Evolutionary conservation across 2,888 invertebrate genomes (phyloP).

Genomic region (Brachyopa scutellaris): DNA sequence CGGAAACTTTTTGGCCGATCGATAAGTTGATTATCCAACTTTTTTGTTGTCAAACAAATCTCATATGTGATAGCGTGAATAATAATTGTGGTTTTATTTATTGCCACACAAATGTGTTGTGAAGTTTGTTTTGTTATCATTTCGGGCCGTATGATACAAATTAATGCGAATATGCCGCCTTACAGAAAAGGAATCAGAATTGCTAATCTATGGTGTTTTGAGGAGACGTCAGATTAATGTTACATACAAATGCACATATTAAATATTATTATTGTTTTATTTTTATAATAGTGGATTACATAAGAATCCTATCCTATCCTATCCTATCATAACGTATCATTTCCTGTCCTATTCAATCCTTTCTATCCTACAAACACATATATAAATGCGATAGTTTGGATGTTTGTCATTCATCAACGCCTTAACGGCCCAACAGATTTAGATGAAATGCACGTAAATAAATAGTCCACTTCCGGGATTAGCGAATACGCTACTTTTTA

Average conservation of each 20-base stretch:
- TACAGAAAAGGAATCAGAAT: constrained; percentile 5
- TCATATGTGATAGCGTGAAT: constrained; percentile 42
- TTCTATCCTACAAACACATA: no score
- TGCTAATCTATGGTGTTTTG: constrained; percentile 3
- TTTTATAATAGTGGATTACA: no score
- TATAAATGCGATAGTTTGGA: no score
- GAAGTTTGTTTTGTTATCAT: constrained; percentile 48
- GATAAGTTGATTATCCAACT: constrained; percentile 64
- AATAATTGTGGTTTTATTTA: constrained; percentile 53
- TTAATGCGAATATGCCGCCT: constrained; percentile 8
- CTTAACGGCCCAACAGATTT: no score
- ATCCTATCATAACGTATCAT: no score
- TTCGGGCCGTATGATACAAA: constrained; percentile 26
- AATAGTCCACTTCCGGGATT: no score
- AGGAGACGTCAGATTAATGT: not conserved
- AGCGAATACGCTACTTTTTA: no score
- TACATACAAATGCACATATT: not conserved
- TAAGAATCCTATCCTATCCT: no score
- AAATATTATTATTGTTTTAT: not conserved
- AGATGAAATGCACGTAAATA: no score
- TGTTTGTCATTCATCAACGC: no score
- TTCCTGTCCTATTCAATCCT: no score
- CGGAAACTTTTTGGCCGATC: constrained; percentile 37
- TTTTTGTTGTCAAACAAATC: constrained; percentile 43
- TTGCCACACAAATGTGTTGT: constrained; percentile 46